phyloP scores from a whole-genome alignment of 2,797 vertebrate species.

The Gephyroberyx darwinii region DNA sequence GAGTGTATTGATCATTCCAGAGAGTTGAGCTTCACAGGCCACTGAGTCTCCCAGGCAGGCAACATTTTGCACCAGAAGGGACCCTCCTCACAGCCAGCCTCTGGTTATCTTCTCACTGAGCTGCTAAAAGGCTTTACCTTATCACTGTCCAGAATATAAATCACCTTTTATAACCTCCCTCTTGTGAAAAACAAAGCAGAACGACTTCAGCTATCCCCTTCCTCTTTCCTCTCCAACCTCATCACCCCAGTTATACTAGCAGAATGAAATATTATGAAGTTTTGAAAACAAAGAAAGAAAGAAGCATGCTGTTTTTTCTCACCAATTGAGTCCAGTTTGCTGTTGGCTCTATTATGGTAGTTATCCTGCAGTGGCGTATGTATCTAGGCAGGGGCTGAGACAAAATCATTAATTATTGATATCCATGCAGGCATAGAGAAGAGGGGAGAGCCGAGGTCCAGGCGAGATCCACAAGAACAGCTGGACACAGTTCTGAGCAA shows the following conservation, averaged over 20 bases:
- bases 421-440: slow-evolving; percentile 37
- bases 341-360: slow-evolving; percentile 11
- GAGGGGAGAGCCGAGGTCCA: slow-evolving; percentile 23
- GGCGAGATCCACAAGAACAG: slow-evolving; percentile 34
- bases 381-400: slow-evolving; percentile 45
- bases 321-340: neutral
- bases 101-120: slow-evolving; percentile 61
- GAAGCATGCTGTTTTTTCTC: neutral
- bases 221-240: slow-evolving; percentile 31
- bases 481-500: slow-evolving; percentile 3
- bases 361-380: slow-evolving; percentile 51
- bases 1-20: slow-evolving; percentile 75
- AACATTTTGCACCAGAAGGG: slow-evolving; percentile 45
- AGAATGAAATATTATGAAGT: slow-evolving; percentile 42
- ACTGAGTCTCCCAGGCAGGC: slow-evolving; percentile 65
- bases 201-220: slow-evolving; percentile 29
- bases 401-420: slow-evolving; percentile 66
- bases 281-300: slow-evolving; percentile 21
- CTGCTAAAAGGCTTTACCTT: slow-evolving; percentile 65
- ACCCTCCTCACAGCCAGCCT: slow-evolving; percentile 56
- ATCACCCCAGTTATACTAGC: slow-evolving; percentile 15
- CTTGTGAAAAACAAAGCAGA: slow-evolving; percentile 59
- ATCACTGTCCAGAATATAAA: slow-evolving; percentile 72
- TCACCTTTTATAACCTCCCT: slow-evolving; percentile 48
- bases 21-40: slow-evolving; percentile 67